These are phyloP conservation scores for Tenthredo amoena DNA, from an alignment of 2,888 invertebrate species.

Conservation along the genomic window DNA sequence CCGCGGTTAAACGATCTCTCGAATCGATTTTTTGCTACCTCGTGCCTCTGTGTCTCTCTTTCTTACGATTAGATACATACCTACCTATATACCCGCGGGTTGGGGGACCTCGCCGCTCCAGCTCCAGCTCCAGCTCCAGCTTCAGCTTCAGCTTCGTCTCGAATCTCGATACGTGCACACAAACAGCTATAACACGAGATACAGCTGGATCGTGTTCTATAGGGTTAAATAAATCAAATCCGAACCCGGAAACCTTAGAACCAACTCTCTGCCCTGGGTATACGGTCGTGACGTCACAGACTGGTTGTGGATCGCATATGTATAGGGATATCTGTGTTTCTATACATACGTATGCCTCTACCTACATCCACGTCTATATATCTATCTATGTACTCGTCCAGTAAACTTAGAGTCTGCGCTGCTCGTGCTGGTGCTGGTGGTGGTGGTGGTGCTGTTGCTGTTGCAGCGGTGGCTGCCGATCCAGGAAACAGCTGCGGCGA, in stretches of 20 bases:
- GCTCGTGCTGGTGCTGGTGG: constrained; percentile 59
- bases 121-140: not conserved
- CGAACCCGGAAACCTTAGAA: constrained; percentile 70
- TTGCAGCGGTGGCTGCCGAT: constrained; percentile 53
- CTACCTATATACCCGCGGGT: not conserved
- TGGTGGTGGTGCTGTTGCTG: constrained; percentile 55
- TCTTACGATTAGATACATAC: not conserved
- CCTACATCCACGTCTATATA: not conserved
- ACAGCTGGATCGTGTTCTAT: constrained; percentile 35
- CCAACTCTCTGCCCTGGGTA: constrained; percentile 58
- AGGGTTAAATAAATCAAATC: constrained; percentile 56
- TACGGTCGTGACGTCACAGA: constrained; percentile 65
- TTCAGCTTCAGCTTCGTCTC: not conserved
- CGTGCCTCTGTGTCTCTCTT: not conserved
- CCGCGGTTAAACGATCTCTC: not conserved
- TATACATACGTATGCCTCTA: not conserved
- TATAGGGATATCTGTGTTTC: not conserved
- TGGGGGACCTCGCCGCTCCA: not conserved
- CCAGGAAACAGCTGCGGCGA: constrained; percentile 47
- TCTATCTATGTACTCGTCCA: constrained; percentile 60
- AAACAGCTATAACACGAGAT: constrained; percentile 8
- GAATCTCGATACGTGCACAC: constrained; percentile 30
- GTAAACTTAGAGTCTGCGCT: constrained; percentile 40
- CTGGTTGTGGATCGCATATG: constrained; percentile 60
- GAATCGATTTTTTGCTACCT: not conserved